Evolutionary conservation across 1,140 invertebrate species (phyloP), one percentile per base, ranked within the genome.

Genomic region (Drosophila ohnishii): DNA sequence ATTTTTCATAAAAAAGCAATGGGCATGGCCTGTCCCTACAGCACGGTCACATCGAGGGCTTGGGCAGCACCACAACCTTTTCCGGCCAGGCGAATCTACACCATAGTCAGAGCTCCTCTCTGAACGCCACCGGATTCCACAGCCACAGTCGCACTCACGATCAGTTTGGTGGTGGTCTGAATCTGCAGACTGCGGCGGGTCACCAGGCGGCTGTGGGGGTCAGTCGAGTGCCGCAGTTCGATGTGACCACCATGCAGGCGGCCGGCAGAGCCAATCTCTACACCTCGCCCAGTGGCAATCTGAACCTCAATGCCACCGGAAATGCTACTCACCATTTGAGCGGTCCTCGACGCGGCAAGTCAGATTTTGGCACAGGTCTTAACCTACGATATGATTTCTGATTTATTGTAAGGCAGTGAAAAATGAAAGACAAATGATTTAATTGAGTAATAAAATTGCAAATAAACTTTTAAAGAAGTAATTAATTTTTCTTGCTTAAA

Each of bases 321-420:
- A 86, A 71, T 78, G 81, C 75, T n/a, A 47, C 50, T 1, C 78
- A 61, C 7, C 78, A 90, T 45, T 14, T 89, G 6, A 76, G 75
- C 39, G 90, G 90, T 7, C 81, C 87, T 6, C 58, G 60, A 7
- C 45, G 58, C 0, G 90, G 90, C 7, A 70, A 75, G 32, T 64
- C 80, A 4, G 73, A 84, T 30, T 75, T 81, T 45, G 82, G 82
- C 1, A 71, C 28, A 16, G 77, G 75, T n/a, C 11, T 89, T 0
- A 72, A 66, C 5, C 40, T 86, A 42, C 45, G 60, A 2, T 76
- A 89, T 64, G 57, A 70, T 22, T 90, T 91, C 57, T 90, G 57
- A 44, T n/a, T 67, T 3, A 9, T 19, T n/a, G 8, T n/a, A 35
- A 35, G 13, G 8, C 16, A 35, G 16, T 4, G 11, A 1, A 51